Base-by-base conservation (phyloP, 2,113 vertebrate genomes). In the Psittacula cyanocephala region DNA sequence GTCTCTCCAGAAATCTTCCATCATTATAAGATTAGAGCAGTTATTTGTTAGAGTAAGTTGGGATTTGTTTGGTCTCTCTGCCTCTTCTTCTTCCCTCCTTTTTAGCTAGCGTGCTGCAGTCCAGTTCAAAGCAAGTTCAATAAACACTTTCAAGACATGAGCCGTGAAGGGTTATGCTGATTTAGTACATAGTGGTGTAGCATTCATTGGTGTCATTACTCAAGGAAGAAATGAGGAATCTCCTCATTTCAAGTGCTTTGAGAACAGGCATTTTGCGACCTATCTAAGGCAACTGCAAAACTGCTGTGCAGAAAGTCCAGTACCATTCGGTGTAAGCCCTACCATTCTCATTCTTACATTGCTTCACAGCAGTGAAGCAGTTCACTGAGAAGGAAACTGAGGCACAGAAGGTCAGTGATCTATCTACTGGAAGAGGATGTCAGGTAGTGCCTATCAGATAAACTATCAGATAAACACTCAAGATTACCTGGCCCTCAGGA, bases 91-190 rank as follows among this genome's bases (percentile, higher is more conserved):
- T 28, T 60, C 47, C 16, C 12, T 31, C 19, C 24, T 41, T 76
- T 92, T 91, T 64, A 28, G 8, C 6, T 27, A 52, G 20, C 17
- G 27, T 86, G 62, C 65, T 13, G 81, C 80, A 95, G 71, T 94
- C 72, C 81, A 37, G 75, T 67, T 74, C 81, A 53, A 95, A 95
- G 53, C 65, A 91, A 86, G 71, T 91, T 96, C 93, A 95, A 91
- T 94, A 89, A 95, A 93, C 81, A 65, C 65, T 97, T 97, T 35
- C 20, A 87, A 86, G 93, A 46, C 79, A 76, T 62, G 90, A 96
- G 81, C 72, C 7, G 3, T 91, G 90, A 93, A 92, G 94, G 89
- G 77, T 87, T 96, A 44, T 93, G 89, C 91, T 93, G 88, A 93
- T 95, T 93, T 94, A 95, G 88, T 89, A 57, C 57, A 33, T 41